Percentiles rank a stretch among this genome's conserved stretches.
These are phyloP conservation scores for Hippocampus kuda DNA, from an alignment of 2,797 vertebrate species.

Conservation along the genomic window DNA sequence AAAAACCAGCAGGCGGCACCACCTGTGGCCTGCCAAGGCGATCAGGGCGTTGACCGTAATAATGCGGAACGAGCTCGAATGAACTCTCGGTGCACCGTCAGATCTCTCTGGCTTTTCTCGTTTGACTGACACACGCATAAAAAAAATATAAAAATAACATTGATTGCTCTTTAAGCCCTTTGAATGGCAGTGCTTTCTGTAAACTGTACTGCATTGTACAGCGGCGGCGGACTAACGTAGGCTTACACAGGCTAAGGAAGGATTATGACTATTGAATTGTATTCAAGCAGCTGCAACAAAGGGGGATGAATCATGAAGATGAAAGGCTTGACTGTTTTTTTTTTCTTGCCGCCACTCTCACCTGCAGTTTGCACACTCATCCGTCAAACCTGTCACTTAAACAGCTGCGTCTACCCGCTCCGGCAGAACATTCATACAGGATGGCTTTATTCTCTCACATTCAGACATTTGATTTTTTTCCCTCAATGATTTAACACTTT, in stretches of 20 bases:
- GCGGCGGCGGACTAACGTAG: not conserved
- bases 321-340: not conserved
- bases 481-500: not conserved
- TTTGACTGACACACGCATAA: not conserved
- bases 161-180: not conserved
- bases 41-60: not conserved
- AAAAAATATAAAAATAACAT: not conserved
- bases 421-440: not conserved
- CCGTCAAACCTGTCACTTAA: constrained; percentile 1
- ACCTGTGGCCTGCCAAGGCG: not conserved
- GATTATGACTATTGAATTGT: not conserved
- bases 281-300: not conserved
- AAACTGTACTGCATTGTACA: not conserved
- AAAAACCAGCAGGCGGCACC: constrained; percentile 1
- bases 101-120: not conserved
- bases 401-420: not conserved
- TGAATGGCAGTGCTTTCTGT: not conserved
- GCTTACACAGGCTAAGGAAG: not conserved
- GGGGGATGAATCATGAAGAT: not conserved
- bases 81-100: not conserved
- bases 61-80: not conserved
- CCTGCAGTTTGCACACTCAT: not conserved
- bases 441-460: not conserved
- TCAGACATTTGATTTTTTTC: not conserved
- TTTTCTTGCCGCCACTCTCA: not conserved